These are phyloP conservation scores for Hydropsyche tenuis DNA, from an alignment of 1,140 invertebrate genomes.

Conservation along the genomic window DNA sequence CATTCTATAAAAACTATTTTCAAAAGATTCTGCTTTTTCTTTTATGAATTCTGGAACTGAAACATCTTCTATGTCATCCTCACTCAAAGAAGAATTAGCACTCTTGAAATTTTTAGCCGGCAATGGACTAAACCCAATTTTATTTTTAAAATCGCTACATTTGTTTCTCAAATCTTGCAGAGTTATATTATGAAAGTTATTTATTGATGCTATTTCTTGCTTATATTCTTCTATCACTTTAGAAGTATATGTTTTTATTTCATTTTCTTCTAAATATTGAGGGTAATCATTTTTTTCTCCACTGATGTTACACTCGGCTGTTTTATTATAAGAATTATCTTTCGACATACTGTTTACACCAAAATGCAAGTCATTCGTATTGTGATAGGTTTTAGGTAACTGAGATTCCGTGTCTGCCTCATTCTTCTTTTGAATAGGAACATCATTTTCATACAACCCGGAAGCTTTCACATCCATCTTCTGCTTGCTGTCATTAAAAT, in stretches of 20 bases:
- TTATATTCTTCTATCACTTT: constrained; percentile 64
- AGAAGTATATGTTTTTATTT: constrained; percentile 60
- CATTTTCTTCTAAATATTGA: constrained; percentile 58
- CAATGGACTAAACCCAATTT: not conserved
- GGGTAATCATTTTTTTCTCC: constrained; percentile 54
- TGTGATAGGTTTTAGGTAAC: too few relatives aligned
- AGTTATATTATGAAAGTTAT: constrained; percentile 60
- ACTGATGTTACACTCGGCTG: not conserved
- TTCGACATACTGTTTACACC: not conserved
- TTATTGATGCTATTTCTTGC: constrained; percentile 61
- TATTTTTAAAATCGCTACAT: constrained; percentile 26
- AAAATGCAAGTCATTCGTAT: not conserved
- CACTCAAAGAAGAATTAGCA: not conserved
- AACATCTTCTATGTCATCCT: constrained; percentile 1
- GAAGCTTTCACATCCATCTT: too few relatives aligned
- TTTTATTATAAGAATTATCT: not conserved
- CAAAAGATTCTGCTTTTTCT: not conserved
- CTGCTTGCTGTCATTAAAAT: too few relatives aligned
- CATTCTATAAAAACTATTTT: not conserved
- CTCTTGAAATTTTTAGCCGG: not conserved
- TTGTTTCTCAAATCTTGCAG: constrained; percentile 59
- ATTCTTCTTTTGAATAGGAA: too few relatives aligned
- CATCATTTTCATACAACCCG: too few relatives aligned
- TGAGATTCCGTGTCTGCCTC: too few relatives aligned
- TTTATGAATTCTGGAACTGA: not conserved